Base-by-base conservation (phyloP, 2,797 vertebrate species). In the Spinibarbus caldwelli region DNA sequence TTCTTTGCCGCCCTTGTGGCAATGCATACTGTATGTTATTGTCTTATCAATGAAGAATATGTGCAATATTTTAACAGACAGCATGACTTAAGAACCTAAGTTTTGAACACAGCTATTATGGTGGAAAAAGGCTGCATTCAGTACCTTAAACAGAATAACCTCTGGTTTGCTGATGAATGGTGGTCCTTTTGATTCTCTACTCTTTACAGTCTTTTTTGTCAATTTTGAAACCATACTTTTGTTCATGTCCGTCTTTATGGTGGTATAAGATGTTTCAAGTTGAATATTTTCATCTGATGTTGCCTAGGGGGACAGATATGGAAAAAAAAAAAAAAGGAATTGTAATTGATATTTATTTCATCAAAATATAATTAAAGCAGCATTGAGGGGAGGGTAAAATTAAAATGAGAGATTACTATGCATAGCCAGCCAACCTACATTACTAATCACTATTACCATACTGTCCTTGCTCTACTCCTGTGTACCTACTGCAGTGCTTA, bases 131-230 rank as follows among this genome's bases (percentile, higher is more conserved):
- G 14, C 34, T 77, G 34, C 34, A 38, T 34, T 31, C 12, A 19
- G 14, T 91, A 98, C 98, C 97, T 97, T 97, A 90, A 99, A 99
- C 78, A 95, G 91, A 87, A 99, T 84, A 85, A 93, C 85, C 7
- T 95, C 93, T 14, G 98, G 98, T 91, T 96, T 98, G 91, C 97
- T 97, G 86, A 93, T 94, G 91, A 99, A 99, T 17, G 95, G 91
- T 78, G 92, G 77, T 0, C 94, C 93, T 87, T 94, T 96, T 26
- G 89, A 82, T 9, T 94, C 94, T 75, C 23, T 94, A 41, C 92
- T 93, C 6, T 92, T 90, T 36, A 76, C 90, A 4, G 82, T 62
- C 86, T 92, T 96, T 88, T 91, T 96, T 86, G 92, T 2, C 93
- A 89, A 12, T 77, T 89, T 87, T 34, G 80, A 80, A 80, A 72